Base-by-base conservation (phyloP, 2,888 invertebrate genomes). In the Toxonevra muliebris region DNA sequence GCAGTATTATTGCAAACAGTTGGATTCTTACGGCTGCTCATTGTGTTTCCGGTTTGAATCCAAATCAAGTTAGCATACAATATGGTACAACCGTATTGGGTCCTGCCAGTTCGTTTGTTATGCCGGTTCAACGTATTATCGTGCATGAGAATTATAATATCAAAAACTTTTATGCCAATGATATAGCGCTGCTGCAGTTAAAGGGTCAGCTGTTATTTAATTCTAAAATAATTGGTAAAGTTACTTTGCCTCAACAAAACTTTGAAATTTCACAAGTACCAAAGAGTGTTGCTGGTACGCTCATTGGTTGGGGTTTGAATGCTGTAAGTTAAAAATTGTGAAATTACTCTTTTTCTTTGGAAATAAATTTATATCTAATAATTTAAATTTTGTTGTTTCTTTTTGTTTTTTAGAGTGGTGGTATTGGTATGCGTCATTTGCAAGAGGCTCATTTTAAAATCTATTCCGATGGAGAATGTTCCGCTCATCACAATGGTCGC, bases 141-240 rank as follows among this genome's bases (percentile, higher is more conserved):
- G 71, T 75, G 40, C 87, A 86, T 53, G 79, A 82, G 9, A 15
- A 58, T 0, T 87, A 83, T 73, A 71, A 75, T 66, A 75, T 73
- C 0, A 3, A 0, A 7, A 66, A 70, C 0, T 70, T 71, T 9
- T 80, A 80, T 58, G 83, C 84, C 66, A 85, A 85, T 66, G 87
- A 87, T 48, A 83, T 86, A 15, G 82, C 86, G 5, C 66, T 87
- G 41, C 62, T 87, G 20, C 76, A 84, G 79, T 74, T 84, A 65
- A 65, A 61, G 1, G 71, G 65, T 0, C 73, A 80, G 1, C 72
- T 85, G 9, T 54, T 71, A 13, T 80, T 77, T n/a, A 79, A 82
- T 61, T 70, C 75, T 41, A 71, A 71, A 65, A 75, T 72, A 2
- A 65, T 80, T 66, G 75, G 76, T 2, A 77, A 82, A 1, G 82